A percentile compares a stretch with the other conserved stretches of the same genome.
phyloP scores from a whole-genome alignment of 37 sponge, comb jelly and placozoan species.

The Crambe crambe region DNA sequence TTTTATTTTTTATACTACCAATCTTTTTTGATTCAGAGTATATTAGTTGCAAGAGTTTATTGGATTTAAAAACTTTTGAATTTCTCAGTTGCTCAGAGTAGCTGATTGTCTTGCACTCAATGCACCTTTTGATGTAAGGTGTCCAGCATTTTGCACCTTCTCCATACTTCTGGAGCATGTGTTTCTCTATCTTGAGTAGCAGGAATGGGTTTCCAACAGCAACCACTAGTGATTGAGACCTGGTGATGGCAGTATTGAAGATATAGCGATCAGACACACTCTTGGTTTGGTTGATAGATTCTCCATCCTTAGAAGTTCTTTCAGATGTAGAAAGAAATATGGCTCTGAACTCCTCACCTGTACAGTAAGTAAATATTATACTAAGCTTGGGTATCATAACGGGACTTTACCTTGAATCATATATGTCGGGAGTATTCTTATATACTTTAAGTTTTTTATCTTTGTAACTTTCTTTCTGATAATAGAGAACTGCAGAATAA shows the following conservation, averaged over 20 bases:
- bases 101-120: constrained; percentile 42
- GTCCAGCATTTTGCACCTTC: constrained; percentile 56
- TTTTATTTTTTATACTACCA: background rate
- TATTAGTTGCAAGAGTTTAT: background rate
- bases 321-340: constrained; percentile 69
- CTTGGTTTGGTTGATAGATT: constrained; percentile 45
- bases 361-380: background rate
- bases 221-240: constrained; percentile 72
- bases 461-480: background rate
- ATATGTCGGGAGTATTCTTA: constrained; percentile 25
- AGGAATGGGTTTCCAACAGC: constrained; percentile 71
- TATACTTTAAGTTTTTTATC: background rate
- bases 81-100: background rate
- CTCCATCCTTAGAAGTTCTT: background rate
- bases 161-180: constrained; percentile 18
- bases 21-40: background rate
- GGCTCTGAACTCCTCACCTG: constrained; percentile 65
- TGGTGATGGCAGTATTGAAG: constrained; percentile 76
- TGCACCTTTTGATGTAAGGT: constrained; percentile 62
- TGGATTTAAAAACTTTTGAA: background rate
- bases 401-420: constrained; percentile 59
- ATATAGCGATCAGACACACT: constrained; percentile 49
- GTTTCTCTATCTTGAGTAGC: constrained; percentile 46
- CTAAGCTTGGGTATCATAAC: too few species aligned
- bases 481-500: background rate